These are phyloP conservation scores for Psilanteris sp. DNA, from an alignment of 1,140 invertebrate species.

Conservation along the genomic window DNA sequence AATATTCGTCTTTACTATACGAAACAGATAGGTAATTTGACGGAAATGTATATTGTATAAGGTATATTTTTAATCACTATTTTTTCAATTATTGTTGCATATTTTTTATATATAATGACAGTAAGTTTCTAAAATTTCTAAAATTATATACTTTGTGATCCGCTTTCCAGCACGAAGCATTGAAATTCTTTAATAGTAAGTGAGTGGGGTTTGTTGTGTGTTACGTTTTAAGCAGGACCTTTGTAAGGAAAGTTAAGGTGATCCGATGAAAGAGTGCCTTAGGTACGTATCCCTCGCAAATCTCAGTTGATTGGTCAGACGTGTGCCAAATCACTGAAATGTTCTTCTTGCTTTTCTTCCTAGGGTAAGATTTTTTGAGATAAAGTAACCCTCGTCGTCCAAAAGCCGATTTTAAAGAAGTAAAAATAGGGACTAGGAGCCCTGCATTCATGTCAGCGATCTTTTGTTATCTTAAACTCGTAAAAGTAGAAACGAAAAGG, in stretches of 20 bases:
- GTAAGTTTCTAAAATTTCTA: too few species aligned
- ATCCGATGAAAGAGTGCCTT: conserved; percentile 60
- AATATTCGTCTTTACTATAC: too few species aligned
- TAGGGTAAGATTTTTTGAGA: conserved; percentile 57
- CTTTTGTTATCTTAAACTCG: too few species aligned
- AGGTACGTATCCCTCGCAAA: conserved; percentile 59
- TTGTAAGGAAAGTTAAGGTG: conserved; percentile 60
- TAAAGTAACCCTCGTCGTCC: conserved; percentile 61
- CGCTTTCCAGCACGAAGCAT: conserved; percentile 24
- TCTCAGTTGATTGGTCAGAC: conserved; percentile 65
- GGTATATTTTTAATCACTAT: too few species aligned
- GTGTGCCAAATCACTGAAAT: conserved; percentile 66
- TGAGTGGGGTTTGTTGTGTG: conserved; percentile 56
- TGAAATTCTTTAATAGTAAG: conserved; percentile 51
- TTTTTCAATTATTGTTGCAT: too few species aligned
- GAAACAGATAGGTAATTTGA: too few species aligned
- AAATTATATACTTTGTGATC: too few species aligned
- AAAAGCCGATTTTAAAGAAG: conserved; percentile 62
- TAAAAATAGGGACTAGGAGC: conserved; percentile 59
- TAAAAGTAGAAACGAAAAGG: too few species aligned
- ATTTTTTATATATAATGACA: too few species aligned
- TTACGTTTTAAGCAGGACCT: conserved; percentile 59
- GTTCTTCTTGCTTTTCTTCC: conserved; percentile 53
- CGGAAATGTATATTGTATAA: too few species aligned
- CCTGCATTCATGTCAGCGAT: conserved; percentile 44